Evolutionary conservation across 1,140 invertebrate genomes (phyloP).

Genomic region (Anastrepha ludens): DNA sequence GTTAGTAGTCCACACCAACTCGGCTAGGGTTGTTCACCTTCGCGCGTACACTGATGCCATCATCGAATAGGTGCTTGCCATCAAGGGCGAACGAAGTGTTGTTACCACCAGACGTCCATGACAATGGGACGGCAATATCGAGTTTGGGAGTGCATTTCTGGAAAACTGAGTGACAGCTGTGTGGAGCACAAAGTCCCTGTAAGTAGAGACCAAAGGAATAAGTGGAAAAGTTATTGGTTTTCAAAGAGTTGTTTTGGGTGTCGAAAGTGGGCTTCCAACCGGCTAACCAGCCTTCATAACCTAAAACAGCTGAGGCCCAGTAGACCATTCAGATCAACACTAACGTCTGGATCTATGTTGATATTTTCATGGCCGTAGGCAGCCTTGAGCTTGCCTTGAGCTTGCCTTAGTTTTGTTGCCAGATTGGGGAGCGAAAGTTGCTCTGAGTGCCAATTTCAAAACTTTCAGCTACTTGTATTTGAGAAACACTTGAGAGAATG

Average conservation of each 20-base stretch:
- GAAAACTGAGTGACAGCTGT: slow-evolving; percentile 94
- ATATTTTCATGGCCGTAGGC: slow-evolving; percentile 91
- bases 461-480: slow-evolving; percentile 94
- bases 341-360: slow-evolving; percentile 91
- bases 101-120: slow-evolving; percentile 92
- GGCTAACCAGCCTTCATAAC: slow-evolving; percentile 94
- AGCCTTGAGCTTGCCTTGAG: slow-evolving; percentile 92
- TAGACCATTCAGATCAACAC: slow-evolving; percentile 91
- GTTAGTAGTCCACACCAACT: slow-evolving; percentile 95
- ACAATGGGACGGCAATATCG: slow-evolving; percentile 91
- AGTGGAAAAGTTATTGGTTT: slow-evolving; percentile 92
- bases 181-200: slow-evolving; percentile 93
- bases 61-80: slow-evolving; percentile 90
- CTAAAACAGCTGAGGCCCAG: slow-evolving; percentile 87
- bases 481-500: slow-evolving; percentile 92
- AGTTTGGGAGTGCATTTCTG: slow-evolving; percentile 91
- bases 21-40: slow-evolving; percentile 97
- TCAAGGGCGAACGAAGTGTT: slow-evolving; percentile 94
- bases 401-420: slow-evolving; percentile 89
- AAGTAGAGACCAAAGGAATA: slow-evolving; percentile 84
- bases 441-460: slow-evolving; percentile 92
- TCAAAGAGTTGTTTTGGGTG: slow-evolving; percentile 89
- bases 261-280: slow-evolving; percentile 95
- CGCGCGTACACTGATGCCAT: slow-evolving; percentile 88
- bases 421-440: slow-evolving; percentile 94